Evolutionary conservation across 1,140 invertebrate species (phyloP).

Genomic region (Camponotus floridanus): DNA sequence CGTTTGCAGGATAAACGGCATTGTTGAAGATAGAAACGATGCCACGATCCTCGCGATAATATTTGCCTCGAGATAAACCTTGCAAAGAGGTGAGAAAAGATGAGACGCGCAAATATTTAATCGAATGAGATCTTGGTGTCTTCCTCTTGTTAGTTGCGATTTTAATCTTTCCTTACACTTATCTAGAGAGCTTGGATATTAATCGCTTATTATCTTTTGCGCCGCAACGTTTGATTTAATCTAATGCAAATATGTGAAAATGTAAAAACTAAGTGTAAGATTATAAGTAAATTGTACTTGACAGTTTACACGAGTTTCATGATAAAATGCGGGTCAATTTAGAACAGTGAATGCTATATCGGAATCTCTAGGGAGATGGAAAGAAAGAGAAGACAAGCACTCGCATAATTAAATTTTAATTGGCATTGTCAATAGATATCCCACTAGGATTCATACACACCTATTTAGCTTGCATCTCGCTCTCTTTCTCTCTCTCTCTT

Average conservation of each 20-base stretch:
- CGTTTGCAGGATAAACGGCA: neutral
- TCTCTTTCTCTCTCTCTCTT: neutral
- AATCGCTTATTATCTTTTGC: neutral
- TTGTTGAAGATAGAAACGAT: constrained; percentile 3
- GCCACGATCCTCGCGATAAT: constrained; percentile 8
- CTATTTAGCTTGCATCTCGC: neutral
- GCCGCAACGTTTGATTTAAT: neutral
- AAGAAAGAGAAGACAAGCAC: neutral
- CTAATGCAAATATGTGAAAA: neutral
- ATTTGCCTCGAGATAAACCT: neutral
- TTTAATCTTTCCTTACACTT: constrained; percentile 2
- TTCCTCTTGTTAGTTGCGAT: constrained; percentile 18
- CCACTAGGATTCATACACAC: neutral
- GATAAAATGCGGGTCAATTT: neutral
- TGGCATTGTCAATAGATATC: neutral
- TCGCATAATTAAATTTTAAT: constrained; percentile 27
- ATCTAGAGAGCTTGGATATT: neutral
- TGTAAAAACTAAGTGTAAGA: neutral
- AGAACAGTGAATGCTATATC: neutral
- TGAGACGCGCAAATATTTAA: constrained; percentile 37
- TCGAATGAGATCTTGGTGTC: constrained; percentile 8
- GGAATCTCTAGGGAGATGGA: neutral
- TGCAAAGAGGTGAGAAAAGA: neutral
- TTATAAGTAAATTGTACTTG: neutral
- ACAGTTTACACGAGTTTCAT: too few relatives aligned